These are phyloP conservation scores for Cryptotis parvus DNA, from an alignment of 2,113 vertebrate genomes.

Conservation along the genomic window DNA sequence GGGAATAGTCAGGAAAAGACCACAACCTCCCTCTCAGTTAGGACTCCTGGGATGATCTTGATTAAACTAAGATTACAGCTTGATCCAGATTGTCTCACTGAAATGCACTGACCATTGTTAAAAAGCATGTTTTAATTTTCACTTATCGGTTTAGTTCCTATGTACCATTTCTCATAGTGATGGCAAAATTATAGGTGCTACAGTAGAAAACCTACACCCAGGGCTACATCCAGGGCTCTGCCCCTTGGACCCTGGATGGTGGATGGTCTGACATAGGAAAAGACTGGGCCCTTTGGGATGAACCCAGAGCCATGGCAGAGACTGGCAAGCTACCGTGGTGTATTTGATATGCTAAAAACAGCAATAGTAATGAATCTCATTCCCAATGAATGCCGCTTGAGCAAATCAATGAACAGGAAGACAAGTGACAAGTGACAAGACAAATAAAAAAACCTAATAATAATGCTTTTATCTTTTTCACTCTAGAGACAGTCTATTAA, in stretches of 20 bases:
- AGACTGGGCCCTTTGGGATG: too few relatives aligned
- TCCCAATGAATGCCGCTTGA: too few relatives aligned
- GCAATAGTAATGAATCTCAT: too few relatives aligned
- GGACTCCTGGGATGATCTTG: not conserved
- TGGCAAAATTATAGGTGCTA: not conserved
- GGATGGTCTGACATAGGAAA: too few relatives aligned
- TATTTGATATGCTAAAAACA: too few relatives aligned
- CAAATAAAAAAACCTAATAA: too few relatives aligned
- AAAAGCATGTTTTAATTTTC: slow-evolving; percentile 49
- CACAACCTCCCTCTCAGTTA: slow-evolving; percentile 22
- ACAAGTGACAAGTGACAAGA: too few relatives aligned
- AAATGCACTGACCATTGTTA: slow-evolving; percentile 35
- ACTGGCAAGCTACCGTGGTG: too few relatives aligned
- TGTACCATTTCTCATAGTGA: slow-evolving; percentile 34
- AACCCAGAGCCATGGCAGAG: too few relatives aligned
- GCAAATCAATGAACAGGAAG: too few relatives aligned
- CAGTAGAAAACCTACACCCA: not conserved
- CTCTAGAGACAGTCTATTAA: slow-evolving; percentile 18
- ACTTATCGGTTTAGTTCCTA: not conserved
- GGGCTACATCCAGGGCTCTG: too few relatives aligned
- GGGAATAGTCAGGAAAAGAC: not conserved
- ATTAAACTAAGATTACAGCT: slow-evolving; percentile 23
- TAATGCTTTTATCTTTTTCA: slow-evolving; percentile 19
- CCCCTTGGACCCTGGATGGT: too few relatives aligned
- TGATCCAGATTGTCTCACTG: not conserved